Evolutionary conservation across 2,888 invertebrate genomes (phyloP), one percentile per base, ranked within the genome.

Genomic region (Brenthis ino): DNA sequence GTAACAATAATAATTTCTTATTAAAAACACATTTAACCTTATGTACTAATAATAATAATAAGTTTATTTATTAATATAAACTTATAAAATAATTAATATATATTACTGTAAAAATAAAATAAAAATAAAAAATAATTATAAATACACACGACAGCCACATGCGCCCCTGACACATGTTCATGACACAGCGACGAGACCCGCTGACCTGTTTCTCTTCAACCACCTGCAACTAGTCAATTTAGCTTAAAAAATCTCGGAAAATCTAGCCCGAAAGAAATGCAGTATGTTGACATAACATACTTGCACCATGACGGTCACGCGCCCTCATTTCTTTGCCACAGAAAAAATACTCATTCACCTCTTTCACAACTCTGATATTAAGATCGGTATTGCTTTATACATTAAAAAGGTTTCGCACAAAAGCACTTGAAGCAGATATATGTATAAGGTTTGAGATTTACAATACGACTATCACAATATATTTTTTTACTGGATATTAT

Each of bases 181-280:
- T 91, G 91, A 91, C 89, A 90, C 83, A 85, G 80, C 76, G 80
- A 80, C 79, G 82, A 87, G 87, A 87, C 90, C 89, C 81, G 88
- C 87, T 92, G 92, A 91, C 92, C 93, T 85, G 88, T 82, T 92
- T 92, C 87, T 86, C 85, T 83, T 82, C 84, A 85, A 82, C 85
- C 86, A 86, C 82, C 85, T 85, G 88, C 85, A 81, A 89, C 91
- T 84, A 88, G 91, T 91, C 89, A 91, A 92, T 92, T 91, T 89
- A 86, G 87, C 85, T 88, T 86, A 86, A 91, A 89, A 91, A 91
- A 85, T 83, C 85, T 87, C 82, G 75, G 84, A 82, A 87, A 90
- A 85, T 87, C 85, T 82, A 84, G 77, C 77, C 81, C 82, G 79
- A 88, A 90, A 91, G 89, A 89, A 88, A 92, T 91, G 84, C 85